Evolutionary conservation across 2,888 invertebrate species (phyloP).

Genomic region (Cantharis lateralis): DNA sequence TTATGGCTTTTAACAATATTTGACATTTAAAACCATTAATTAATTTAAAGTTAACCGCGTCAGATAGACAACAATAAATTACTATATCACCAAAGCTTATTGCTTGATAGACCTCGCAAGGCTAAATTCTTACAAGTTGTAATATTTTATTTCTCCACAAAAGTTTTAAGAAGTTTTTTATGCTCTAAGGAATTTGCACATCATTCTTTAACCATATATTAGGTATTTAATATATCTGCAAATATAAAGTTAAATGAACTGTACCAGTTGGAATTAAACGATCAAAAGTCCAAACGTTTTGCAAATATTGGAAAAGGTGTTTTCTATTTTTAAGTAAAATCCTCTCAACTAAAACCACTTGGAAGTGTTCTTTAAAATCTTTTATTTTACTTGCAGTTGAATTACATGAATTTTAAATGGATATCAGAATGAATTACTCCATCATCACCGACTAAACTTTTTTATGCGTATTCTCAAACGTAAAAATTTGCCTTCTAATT

Average conservation of each 20-base stretch:
- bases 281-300: background rate
- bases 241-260: background rate
- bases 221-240: too few species aligned
- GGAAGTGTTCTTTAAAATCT: background rate
- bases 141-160: background rate
- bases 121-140: background rate
- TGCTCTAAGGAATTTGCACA: background rate
- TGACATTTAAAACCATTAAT: conserved; percentile 20
- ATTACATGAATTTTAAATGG: background rate
- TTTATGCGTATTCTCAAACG: background rate
- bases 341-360: background rate
- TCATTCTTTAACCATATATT: background rate
- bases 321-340: background rate
- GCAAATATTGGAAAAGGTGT: background rate
- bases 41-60: conserved; percentile 10
- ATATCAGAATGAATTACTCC: background rate
- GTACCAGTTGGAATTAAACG: background rate
- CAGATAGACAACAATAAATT: background rate
- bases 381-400: background rate
- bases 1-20: conserved; percentile 17
- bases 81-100: background rate
- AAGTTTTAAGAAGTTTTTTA: background rate
- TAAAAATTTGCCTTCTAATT: background rate
- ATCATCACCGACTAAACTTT: background rate
- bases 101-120: background rate